These are phyloP conservation scores for Megaceryle torquata DNA, from an alignment of 2,113 vertebrate species.

Conservation along the genomic window DNA sequence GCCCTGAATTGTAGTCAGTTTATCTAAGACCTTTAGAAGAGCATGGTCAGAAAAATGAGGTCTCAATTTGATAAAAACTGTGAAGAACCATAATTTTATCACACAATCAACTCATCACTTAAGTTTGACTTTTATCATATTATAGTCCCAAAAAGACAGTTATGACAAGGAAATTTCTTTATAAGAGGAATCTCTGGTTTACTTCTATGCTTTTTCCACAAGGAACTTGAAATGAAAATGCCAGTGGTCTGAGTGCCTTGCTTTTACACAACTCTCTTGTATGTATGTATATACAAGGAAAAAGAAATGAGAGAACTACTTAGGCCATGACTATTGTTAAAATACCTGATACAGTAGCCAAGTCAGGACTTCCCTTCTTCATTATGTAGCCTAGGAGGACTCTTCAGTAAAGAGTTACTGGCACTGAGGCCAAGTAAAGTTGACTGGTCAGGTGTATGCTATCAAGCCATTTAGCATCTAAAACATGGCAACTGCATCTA, in stretches of 20 bases:
- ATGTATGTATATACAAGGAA: neutral
- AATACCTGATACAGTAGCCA: neutral
- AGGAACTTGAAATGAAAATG: neutral
- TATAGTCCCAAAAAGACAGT: neutral
- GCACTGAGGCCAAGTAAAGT: neutral
- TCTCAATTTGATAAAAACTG: neutral
- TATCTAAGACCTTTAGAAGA: neutral
- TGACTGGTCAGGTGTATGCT: neutral
- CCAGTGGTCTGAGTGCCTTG: neutral
- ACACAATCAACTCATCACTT: neutral
- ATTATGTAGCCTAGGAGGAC: neutral
- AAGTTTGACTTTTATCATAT: neutral
- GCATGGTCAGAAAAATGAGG: neutral
- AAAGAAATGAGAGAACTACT: neutral
- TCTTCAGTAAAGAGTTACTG: neutral
- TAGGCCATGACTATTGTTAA: neutral
- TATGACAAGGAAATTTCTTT: neutral
- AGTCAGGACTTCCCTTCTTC: neutral
- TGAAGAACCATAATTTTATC: neutral
- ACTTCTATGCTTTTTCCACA: rapidly evolving
- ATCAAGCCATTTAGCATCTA: neutral
- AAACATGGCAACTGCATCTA: neutral
- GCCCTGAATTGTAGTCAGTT: neutral
- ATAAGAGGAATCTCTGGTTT: neutral
- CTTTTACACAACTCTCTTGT: neutral